Base-by-base conservation (phyloP, 2,888 invertebrate species). In the Stenodema calcarata region DNA sequence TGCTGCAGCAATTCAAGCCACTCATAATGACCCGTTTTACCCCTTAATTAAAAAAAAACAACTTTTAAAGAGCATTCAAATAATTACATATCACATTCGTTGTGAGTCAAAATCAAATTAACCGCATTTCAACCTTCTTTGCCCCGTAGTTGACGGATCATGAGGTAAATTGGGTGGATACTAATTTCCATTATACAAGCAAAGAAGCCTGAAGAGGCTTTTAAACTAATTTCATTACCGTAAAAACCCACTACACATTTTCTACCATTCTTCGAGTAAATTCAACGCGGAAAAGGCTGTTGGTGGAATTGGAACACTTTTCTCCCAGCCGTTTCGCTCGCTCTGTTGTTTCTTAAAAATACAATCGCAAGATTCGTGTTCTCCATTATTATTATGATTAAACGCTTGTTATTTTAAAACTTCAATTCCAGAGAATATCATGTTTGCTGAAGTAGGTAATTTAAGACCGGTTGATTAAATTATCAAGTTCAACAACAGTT, bases 201-300 rank as follows among this genome's bases (percentile, higher is more conserved):
- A 23, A 47, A 27, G 27, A 12, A 12, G 47, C 44, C 28, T 42
- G 47, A 18, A n/a, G 47, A n/a, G n/a, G 80, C 80, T 80, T 80
- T 80, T 50, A 80, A 50, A 50, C 80, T 80, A 80, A 80, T 80
- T 80, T 80, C 80, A 80, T 80, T 80, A 62, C 18, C 62, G 62
- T 23, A 23, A 27, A 62, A 62, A 62, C 62, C 62, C 27, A 50
- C 50, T 50, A 50, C 50, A 27, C 12, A 62, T 62, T 62, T 62
- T 23, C 18, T 18, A 23, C 27, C 62, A 62, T 62, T 62, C n/a
- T n/a, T n/a, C n/a, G n/a, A n/a, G 62, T 23, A 11, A 62, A 62
- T 62, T 62, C 62, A 62, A 27, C 62, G 12, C 62, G 27, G 23
- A 23, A 62, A 62, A 27, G 50, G 16, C 6, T 23, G 27, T 62